Base-by-base conservation (phyloP, 2,888 invertebrate genomes). In the Metalampra italica region DNA sequence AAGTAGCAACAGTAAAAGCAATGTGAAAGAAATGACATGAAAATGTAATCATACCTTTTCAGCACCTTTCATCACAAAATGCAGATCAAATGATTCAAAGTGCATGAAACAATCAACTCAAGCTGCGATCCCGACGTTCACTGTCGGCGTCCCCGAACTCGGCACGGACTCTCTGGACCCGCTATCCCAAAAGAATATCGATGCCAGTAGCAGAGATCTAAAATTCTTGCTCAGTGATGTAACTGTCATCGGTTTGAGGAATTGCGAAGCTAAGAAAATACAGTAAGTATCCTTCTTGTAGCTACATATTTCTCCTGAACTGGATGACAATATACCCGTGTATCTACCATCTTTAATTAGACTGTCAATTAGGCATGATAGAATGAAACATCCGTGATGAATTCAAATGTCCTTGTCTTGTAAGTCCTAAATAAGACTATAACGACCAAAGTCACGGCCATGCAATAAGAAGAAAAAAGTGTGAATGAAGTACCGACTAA, bases 21-120 rank as follows among this genome's bases (percentile, higher is more conserved):
- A 22, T 22, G n/a, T 22, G 5, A 22, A 5, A 22, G 2, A 22
- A 2, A 22, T 3, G 22, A 22, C 22, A 22, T 22, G 2, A 22
- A 22, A 2, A 22, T 22, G 2, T 22, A 22, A 3, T 22, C 2
- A 22, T 22, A 22, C 22, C 22, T 39, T 39, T 39, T 14, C 62
- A 75, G 75, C 53, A n/a, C 60, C 76, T 3, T 67, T 65, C 38
- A 56, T 78, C 9, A 67, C 53, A 22, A 70, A 68, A 70, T 78
- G 78, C 47, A 57, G 57, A 12, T 48, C 53, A 12, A 57, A 52
- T 0, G 78, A 78, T 46, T 45, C 57, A 0, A 62, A 70, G 55
- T 78, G 78, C 37, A 44, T 66, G 0, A 72, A 65, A 30, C 55
- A 55, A 3, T 49, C 63, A 0, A 13, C 69, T 0, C 61, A 68